Evolutionary conservation across 2,888 invertebrate genomes (phyloP), one percentile per base, ranked within the genome.

Genomic region (Tinea pellionella): DNA sequence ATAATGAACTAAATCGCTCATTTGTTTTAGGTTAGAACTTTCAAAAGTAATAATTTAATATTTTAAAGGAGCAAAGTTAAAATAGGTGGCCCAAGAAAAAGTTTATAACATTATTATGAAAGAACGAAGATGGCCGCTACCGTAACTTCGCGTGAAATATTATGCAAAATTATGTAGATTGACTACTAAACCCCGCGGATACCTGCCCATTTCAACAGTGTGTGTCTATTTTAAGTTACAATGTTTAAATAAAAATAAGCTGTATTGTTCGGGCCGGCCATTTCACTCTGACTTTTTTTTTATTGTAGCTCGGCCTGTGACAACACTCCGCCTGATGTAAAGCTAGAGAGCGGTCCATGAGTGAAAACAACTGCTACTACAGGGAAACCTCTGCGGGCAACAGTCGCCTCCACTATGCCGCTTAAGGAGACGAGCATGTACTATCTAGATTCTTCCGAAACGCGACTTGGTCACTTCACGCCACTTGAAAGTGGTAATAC

Each of bases 81-180:
- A 53, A 53, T 53, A 53, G 53, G 53, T 53, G 53, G 53, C 24
- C 53, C 16, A 24, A 30, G 57, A 32, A 57, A 57, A 57, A 57
- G 57, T 57, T 57, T 32, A 57, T 57, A 57, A 57, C 32, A 32
- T 57, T 13, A 57, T 57, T 57, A 57, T 57, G 32, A 32, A 30
- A 32, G 57, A 57, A 57, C 32, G 32, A 57, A 57, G 57, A 57
- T 57, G 57, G 57, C 57, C 13, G 57, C 57, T 32, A n/a, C 30
- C 30, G 32, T 57, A 57, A 57, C 32, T 57, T 8, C 15, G 57
- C 57, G n/a, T 57, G 13, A 57, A 57, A 57, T 57, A 19, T 55
- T 57, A 57, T 57, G 57, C 57, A 57, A 57, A 57, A 32, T 57
- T 57, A 57, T 57, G 57, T 32, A 32, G 57, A 57, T 57, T 57